Evolutionary conservation across 2,113 vertebrate genomes (phyloP).

Genomic region (Nematolebias whitei): DNA sequence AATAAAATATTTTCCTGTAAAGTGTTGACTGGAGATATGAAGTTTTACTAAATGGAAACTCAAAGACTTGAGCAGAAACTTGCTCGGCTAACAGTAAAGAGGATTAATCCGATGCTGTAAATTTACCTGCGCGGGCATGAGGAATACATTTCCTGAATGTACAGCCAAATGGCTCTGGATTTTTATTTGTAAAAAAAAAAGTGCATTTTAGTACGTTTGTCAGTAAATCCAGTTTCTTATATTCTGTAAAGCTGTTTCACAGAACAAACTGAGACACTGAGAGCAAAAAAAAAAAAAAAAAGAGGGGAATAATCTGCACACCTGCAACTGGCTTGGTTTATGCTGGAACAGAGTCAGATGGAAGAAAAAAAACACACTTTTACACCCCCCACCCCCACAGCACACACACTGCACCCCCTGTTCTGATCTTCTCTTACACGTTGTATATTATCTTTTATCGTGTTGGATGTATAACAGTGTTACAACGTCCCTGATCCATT

Average conservation of each 20-base stretch:
- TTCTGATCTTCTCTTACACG: neutral
- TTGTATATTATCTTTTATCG: no score
- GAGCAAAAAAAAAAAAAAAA: neutral
- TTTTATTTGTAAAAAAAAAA: slow-evolving; percentile 38
- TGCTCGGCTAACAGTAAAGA: slow-evolving; percentile 26
- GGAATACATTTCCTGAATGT: slow-evolving; percentile 14
- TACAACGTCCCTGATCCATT: slow-evolving; percentile 2
- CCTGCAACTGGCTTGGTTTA: slow-evolving; percentile 37
- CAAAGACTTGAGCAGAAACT: slow-evolving; percentile 10
- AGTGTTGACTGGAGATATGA: neutral
- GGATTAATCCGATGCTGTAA: slow-evolving; percentile 22
- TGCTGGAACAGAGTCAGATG: slow-evolving; percentile 33
- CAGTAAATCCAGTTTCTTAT: slow-evolving; percentile 32
- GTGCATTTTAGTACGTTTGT: slow-evolving; percentile 29
- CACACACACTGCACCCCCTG: slow-evolving; percentile 24
- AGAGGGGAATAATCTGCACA: slow-evolving; percentile 40
- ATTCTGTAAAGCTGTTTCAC: slow-evolving; percentile 27
- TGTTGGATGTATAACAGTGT: neutral
- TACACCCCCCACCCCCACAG: neutral
- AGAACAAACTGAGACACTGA: slow-evolving; percentile 4
- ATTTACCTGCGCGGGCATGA: slow-evolving; percentile 28
- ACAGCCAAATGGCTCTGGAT: slow-evolving; percentile 16
- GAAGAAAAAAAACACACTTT: neutral
- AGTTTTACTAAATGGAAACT: neutral
- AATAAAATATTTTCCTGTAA: neutral